Evolutionary conservation across 2,113 vertebrate genomes (phyloP).

Genomic region (Suricata suricatta): DNA sequence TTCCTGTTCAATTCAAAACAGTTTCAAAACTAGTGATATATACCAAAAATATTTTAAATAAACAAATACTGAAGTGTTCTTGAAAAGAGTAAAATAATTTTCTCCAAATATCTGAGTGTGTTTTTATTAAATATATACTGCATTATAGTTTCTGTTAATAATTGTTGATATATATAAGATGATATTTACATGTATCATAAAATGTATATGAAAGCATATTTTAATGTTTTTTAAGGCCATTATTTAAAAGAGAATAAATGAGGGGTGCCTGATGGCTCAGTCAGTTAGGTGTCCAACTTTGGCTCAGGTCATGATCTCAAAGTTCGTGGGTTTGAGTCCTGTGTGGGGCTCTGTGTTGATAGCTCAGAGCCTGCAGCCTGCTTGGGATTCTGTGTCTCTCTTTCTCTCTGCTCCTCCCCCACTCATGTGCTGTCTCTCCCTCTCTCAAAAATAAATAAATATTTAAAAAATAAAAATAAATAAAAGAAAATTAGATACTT

Average conservation of each 20-base stretch:
- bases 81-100: not conserved
- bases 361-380: no score
- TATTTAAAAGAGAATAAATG: not conserved
- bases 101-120: not conserved
- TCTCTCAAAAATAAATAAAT: no score
- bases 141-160: not conserved
- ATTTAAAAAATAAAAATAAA: no score
- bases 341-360: no score
- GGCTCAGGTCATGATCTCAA: no score
- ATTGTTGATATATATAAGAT: not conserved
- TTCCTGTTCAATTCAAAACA: not conserved
- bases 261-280: not conserved
- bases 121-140: not conserved
- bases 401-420: no score
- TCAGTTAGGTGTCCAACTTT: no score
- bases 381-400: no score
- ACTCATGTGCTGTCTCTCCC: no score
- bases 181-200: not conserved
- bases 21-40: not conserved
- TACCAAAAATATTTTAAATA: not conserved
- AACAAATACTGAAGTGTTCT: not conserved
- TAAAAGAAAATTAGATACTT: not conserved
- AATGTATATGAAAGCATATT: not conserved
- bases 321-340: no score
- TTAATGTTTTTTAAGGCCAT: not conserved